These are phyloP conservation scores for Epinephelus cyanopodus DNA, from an alignment of 2,113 vertebrate genomes.

Conservation along the genomic window DNA sequence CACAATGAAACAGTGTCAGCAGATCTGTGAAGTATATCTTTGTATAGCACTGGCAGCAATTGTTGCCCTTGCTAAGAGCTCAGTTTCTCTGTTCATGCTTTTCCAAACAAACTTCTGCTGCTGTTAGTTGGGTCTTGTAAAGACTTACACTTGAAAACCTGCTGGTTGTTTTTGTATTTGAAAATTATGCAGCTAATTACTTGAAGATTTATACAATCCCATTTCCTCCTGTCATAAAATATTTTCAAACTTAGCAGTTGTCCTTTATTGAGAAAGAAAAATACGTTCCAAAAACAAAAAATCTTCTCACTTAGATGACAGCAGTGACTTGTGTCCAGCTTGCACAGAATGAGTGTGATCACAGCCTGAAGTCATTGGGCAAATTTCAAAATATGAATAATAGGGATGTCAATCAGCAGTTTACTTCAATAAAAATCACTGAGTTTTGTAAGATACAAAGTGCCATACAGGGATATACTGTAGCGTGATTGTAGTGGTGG, in stretches of 20 bases:
- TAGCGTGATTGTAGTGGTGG: not conserved
- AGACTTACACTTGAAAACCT: not conserved
- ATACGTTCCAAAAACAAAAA: not conserved
- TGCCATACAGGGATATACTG: not conserved
- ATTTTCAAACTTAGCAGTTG: not conserved
- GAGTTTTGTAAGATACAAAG: not conserved
- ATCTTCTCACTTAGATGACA: slow-evolving; percentile 10
- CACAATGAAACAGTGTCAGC: slow-evolving; percentile 56
- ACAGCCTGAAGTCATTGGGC: not conserved
- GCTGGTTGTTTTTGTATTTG: not conserved
- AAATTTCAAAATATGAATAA: slow-evolving; percentile 12
- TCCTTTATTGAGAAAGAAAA: not conserved
- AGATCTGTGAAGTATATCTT: slow-evolving; percentile 48
- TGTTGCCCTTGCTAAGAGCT: slow-evolving; percentile 12
- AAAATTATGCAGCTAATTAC: not conserved
- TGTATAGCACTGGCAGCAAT: slow-evolving; percentile 30
- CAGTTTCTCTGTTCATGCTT: slow-evolving; percentile 9
- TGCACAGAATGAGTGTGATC: slow-evolving; percentile 17
- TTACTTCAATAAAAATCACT: not conserved
- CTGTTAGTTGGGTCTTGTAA: not conserved
- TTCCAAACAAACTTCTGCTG: slow-evolving; percentile 9
- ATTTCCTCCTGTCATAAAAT: not conserved
- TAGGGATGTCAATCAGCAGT: not conserved
- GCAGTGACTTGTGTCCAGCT: slow-evolving; percentile 4
- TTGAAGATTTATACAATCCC: not conserved